These are phyloP conservation scores for Rhyacophila evoluta DNA, from an alignment of 2,888 invertebrate species.

Conservation along the genomic window DNA sequence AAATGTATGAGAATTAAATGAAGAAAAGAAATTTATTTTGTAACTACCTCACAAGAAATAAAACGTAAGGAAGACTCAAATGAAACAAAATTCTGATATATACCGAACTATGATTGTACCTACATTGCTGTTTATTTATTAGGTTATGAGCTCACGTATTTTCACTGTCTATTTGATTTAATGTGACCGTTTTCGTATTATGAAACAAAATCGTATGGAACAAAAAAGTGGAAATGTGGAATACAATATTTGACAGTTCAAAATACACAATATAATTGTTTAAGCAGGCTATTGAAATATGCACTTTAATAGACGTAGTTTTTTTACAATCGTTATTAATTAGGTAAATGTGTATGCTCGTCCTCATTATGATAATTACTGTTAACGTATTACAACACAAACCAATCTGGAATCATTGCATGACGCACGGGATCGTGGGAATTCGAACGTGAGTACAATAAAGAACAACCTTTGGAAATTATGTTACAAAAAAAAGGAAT, in stretches of 20 bases:
- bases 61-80: too few species aligned
- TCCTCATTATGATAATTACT: not conserved
- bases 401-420: slow-evolving; percentile 56
- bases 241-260: not conserved
- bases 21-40: too few species aligned
- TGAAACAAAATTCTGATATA: too few species aligned
- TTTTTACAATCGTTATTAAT: slow-evolving; percentile 14
- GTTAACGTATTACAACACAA: not conserved
- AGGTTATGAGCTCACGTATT: not conserved
- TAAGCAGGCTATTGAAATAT: not conserved
- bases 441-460: slow-evolving; percentile 57
- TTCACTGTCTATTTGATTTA: not conserved
- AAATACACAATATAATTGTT: not conserved
- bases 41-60: too few species aligned
- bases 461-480: slow-evolving; percentile 43
- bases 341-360: not conserved
- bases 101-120: too few species aligned
- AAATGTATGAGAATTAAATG: too few species aligned
- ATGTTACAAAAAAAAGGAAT: slow-evolving; percentile 35
- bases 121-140: too few species aligned
- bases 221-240: not conserved
- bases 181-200: too few species aligned
- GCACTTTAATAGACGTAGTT: not conserved
- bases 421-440: slow-evolving; percentile 62
- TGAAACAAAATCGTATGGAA: too few species aligned